Evolutionary conservation across 2,797 vertebrate species (phyloP).

Genomic region (Danio choprae): DNA sequence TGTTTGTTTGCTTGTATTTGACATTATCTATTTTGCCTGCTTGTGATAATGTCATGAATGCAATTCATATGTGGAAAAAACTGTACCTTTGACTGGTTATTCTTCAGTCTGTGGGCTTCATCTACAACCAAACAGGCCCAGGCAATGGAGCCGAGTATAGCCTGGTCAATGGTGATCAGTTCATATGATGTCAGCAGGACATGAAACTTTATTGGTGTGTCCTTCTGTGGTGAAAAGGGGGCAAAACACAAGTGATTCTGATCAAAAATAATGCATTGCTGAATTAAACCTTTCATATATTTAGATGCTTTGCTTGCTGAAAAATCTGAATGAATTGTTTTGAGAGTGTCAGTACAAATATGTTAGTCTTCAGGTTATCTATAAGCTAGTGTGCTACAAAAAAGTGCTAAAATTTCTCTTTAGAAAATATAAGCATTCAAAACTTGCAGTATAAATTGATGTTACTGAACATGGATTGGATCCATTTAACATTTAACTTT

Average conservation of each 20-base stretch:
- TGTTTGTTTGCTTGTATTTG: background rate
- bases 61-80: background rate
- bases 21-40: background rate
- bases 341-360: too few relatives aligned
- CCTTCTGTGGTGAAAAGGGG: conserved; percentile 81
- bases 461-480: too few relatives aligned
- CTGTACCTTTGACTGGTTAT: conserved; percentile 97
- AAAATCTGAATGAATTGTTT: background rate
- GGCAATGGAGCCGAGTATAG: conserved; percentile 91
- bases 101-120: conserved; percentile 96
- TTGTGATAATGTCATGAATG: background rate
- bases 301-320: too few relatives aligned
- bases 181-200: conserved; percentile 97
- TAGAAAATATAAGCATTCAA: too few relatives aligned
- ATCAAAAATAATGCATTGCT: conserved; percentile 15
- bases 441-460: too few relatives aligned
- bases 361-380: too few relatives aligned
- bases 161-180: conserved; percentile 98
- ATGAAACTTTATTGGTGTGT: conserved; percentile 96
- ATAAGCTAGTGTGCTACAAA: too few relatives aligned
- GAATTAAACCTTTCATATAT: background rate
- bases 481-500: too few relatives aligned
- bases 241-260: background rate
- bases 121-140: conserved; percentile 98
- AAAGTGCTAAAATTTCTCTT: too few relatives aligned